Percentiles rank a stretch among this genome's conserved stretches.
Conservation (phyloP, 2,888 invertebrate species). For the Ligdia adustata region DNA sequence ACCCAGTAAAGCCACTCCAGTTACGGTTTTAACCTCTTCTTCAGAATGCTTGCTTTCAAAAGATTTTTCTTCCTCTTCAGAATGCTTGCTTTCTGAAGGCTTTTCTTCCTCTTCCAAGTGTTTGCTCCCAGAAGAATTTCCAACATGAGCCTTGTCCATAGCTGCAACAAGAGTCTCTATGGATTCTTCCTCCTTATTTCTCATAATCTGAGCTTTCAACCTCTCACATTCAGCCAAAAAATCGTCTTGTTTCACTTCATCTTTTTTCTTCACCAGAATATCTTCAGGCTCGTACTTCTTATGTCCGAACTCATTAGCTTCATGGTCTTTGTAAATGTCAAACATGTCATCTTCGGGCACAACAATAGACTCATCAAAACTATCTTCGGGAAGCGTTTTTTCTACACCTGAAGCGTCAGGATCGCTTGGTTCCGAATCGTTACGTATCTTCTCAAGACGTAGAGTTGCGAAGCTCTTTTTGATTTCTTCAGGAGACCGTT, state of each 20-base stretch:
- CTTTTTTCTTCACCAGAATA: constrained; percentile 58
- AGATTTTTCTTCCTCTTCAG: not conserved
- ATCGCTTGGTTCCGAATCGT: constrained; percentile 43
- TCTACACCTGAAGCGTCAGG: constrained; percentile 29
- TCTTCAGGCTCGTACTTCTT: constrained; percentile 73
- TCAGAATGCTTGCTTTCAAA: too few relatives aligned
- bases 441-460: constrained; percentile 53
- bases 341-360: constrained; percentile 72
- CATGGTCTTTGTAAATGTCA: constrained; percentile 77
- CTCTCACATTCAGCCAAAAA: constrained; percentile 72
- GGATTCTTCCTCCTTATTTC: constrained; percentile 55
- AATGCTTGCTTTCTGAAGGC: not conserved
- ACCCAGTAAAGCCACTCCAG: constrained; percentile 1
- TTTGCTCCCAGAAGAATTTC: constrained; percentile 21
- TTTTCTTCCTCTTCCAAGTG: not conserved
- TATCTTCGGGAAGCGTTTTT: constrained; percentile 65
- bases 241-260: constrained; percentile 49
- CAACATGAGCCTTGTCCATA: constrained; percentile 64
- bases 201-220: constrained; percentile 67
- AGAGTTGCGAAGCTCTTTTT: constrained; percentile 35
- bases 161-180: constrained; percentile 67
- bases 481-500: constrained; percentile 41
- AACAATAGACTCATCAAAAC: constrained; percentile 58
- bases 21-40: not conserved
- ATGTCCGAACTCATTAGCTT: constrained; percentile 74